Evolutionary conservation across 2,888 invertebrate species (phyloP).

Genomic region (Dermolepida albohirtum): DNA sequence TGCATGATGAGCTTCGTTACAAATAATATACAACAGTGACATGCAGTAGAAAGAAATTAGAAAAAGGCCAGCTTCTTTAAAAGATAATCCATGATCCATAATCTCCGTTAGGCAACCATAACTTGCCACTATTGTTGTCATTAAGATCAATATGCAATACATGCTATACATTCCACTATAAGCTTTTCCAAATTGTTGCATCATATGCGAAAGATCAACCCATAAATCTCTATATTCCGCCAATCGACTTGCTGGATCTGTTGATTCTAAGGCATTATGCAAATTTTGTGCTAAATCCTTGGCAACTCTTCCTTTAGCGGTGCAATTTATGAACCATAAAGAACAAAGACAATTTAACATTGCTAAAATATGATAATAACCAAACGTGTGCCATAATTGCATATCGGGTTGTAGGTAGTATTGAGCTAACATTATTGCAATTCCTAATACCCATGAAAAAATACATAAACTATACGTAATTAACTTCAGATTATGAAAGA

Average conservation of each 20-base stretch:
- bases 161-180: conserved; percentile 84
- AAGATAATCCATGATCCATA: conserved; percentile 77
- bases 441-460: conserved; percentile 75
- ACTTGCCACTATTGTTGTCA: conserved; percentile 79
- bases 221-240: conserved; percentile 76
- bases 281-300: conserved; percentile 74
- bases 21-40: conserved; percentile 77
- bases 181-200: conserved; percentile 80
- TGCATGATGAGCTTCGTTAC: conserved; percentile 79
- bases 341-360: conserved; percentile 80
- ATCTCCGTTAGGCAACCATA: conserved; percentile 80
- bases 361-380: conserved; percentile 79
- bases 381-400: conserved; percentile 78
- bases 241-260: conserved; percentile 74
- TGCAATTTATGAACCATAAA: conserved; percentile 71
- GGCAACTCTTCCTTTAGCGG: conserved; percentile 66
- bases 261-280: conserved; percentile 72
- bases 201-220: conserved; percentile 82
- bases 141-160: conserved; percentile 78
- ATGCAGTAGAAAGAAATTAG: conserved; percentile 79
- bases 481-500: conserved; percentile 73
- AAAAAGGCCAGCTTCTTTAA: conserved; percentile 78
- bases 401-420: conserved; percentile 79
- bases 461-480: conserved; percentile 75
- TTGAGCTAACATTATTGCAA: conserved; percentile 76